A percentile compares a stretch with the other conserved stretches of the same genome.
Evolutionary conservation across 2,888 invertebrate genomes (phyloP).

Genomic region (Polydrusus tereticollis): DNA sequence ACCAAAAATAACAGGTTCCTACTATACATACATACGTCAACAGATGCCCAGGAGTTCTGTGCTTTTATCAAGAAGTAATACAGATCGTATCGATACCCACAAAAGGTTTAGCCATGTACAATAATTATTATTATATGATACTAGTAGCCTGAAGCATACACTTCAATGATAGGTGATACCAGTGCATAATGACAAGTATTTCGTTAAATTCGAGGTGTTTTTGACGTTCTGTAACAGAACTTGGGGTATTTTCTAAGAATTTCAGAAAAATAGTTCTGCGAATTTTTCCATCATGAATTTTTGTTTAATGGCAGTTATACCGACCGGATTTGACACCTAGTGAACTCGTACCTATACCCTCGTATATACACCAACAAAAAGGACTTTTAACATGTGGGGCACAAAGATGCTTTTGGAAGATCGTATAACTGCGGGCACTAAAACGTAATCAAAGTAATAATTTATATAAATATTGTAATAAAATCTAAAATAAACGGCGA

Average conservation of each 20-base stretch:
- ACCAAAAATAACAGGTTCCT: too few relatives aligned
- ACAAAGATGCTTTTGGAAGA: neutral
- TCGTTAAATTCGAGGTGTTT: too few relatives aligned
- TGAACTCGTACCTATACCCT: too few relatives aligned
- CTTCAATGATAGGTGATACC: neutral
- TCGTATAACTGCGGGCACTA: neutral
- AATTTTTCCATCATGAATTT: too few relatives aligned
- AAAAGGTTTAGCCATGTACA: slow-evolving; percentile 7
- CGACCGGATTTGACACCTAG: neutral
- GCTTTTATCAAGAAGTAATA: slow-evolving; percentile 6
- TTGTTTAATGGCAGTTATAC: neutral
- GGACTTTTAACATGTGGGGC: neutral
- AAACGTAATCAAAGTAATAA: slow-evolving; percentile 6
- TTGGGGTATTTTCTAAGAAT: neutral
- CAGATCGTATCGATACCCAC: slow-evolving; percentile 4
- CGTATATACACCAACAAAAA: neutral
- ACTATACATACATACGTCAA: neutral
- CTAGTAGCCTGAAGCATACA: neutral
- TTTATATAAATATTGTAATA: slow-evolving; percentile 32
- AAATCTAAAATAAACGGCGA: slow-evolving; percentile 29
- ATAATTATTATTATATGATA: slow-evolving; percentile 4
- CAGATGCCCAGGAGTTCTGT: neutral
- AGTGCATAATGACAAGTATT: too few relatives aligned
- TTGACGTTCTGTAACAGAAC: too few relatives aligned
- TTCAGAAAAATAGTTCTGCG: neutral